A percentile compares a stretch with the other conserved stretches of the same genome.
Evolutionary conservation across 2,113 vertebrate species (phyloP).

Genomic region (Lophotis ruficrista): DNA sequence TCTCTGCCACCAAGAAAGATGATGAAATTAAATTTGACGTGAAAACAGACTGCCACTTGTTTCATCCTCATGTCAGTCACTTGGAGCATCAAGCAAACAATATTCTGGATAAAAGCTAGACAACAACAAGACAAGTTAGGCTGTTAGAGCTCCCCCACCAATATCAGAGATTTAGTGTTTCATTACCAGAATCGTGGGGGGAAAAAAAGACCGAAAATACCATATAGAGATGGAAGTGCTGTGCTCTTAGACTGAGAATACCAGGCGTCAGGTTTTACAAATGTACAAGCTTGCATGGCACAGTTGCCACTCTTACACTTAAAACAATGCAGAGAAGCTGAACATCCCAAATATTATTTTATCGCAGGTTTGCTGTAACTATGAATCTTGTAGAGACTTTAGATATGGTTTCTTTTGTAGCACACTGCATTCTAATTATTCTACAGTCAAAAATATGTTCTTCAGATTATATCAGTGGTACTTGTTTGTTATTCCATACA

Average conservation of each 20-base stretch:
- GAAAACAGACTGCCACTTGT: background rate
- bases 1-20: background rate
- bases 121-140: background rate
- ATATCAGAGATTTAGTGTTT: too few relatives aligned
- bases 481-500: background rate
- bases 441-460: background rate
- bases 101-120: background rate
- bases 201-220: background rate
- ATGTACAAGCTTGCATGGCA: too few relatives aligned
- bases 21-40: background rate
- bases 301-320: background rate
- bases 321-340: accelerated
- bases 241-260: background rate
- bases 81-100: background rate
- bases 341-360: background rate
- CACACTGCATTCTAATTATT: background rate
- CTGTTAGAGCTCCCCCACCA: background rate
- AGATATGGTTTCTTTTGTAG: background rate
- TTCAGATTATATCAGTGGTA: background rate
- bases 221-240: too few relatives aligned
- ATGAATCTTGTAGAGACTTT: too few relatives aligned
- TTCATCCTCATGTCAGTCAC: background rate
- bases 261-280: background rate
- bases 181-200: background rate
- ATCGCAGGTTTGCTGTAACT: background rate